Conservation (phyloP, 2,113 vertebrate species). For the Albula goreensis region DNA sequence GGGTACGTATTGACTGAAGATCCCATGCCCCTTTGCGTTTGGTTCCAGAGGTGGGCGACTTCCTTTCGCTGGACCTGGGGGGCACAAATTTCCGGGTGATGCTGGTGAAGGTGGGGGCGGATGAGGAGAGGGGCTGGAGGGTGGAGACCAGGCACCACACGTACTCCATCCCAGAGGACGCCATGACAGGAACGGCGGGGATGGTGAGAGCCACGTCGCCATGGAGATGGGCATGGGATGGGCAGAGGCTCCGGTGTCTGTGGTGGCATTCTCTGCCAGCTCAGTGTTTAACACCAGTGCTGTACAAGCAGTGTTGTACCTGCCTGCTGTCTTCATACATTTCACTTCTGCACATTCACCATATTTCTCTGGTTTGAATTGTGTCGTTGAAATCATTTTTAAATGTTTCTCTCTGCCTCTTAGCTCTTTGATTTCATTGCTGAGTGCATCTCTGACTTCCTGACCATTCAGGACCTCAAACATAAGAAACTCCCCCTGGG, state of each 20-base stretch:
- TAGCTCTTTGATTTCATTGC: slow-evolving; percentile 97
- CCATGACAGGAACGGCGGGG: slow-evolving; percentile 95
- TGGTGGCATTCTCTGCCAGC: background rate
- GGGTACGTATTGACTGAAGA: background rate
- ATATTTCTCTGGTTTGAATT: background rate
- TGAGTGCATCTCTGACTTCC: slow-evolving; percentile 93
- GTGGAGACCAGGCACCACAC: slow-evolving; percentile 93
- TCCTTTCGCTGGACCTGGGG: slow-evolving; percentile 90
- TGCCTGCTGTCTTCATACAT: background rate
- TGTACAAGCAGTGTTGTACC: background rate
- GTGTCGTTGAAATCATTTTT: background rate
- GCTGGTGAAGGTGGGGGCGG: slow-evolving; percentile 93
- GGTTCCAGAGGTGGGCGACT: slow-evolving; percentile 89
- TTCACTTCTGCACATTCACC: background rate
- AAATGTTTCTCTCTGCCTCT: slow-evolving; percentile 9
- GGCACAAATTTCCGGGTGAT: slow-evolving; percentile 98
- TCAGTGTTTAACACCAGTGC: no score
- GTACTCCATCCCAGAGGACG: slow-evolving; percentile 93
- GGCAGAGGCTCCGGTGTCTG: background rate
- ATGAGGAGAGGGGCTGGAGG: slow-evolving; percentile 86
- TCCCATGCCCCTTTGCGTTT: slow-evolving; percentile 4
- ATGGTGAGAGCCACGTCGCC: slow-evolving; percentile 75
- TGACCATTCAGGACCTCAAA: slow-evolving; percentile 93
- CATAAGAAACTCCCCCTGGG: slow-evolving; percentile 95
- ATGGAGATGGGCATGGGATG: background rate